phyloP scores from a whole-genome alignment of 2,888 invertebrate species.

The Argyresthia albistria region DNA sequence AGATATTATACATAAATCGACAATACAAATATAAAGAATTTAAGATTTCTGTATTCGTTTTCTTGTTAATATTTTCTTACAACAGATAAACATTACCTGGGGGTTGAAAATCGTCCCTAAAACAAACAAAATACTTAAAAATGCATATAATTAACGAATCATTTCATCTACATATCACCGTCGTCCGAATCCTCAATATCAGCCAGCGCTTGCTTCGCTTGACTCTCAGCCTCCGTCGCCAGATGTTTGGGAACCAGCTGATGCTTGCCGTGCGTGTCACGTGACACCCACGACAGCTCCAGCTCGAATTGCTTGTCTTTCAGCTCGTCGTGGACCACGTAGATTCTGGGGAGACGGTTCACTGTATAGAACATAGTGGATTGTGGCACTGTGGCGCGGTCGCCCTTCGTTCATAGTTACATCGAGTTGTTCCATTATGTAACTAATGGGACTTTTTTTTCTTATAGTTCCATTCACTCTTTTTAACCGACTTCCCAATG shows the following conservation, averaged over 20 bases:
- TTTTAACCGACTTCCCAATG: too few species aligned
- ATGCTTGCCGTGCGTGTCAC: slow-evolving; percentile 84
- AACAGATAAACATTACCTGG: too few species aligned
- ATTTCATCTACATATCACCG: slow-evolving; percentile 75
- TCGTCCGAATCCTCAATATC: slow-evolving; percentile 90
- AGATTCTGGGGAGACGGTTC: slow-evolving; percentile 73
- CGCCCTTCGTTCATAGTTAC: too few species aligned
- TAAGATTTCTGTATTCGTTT: slow-evolving; percentile 1
- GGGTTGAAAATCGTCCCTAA: too few species aligned
- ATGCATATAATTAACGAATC: slow-evolving; percentile 43
- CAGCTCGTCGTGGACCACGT: slow-evolving; percentile 92
- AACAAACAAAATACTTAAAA: slow-evolving; percentile 23
- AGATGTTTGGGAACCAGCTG: slow-evolving; percentile 83
- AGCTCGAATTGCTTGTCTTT: slow-evolving; percentile 97
- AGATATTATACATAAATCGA: slow-evolving; percentile 67
- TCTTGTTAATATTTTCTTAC: too few species aligned
- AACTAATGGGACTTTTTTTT: too few species aligned
- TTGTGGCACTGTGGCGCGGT: too few species aligned
- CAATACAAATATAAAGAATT: slow-evolving; percentile 52
- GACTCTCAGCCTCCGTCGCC: slow-evolving; percentile 87
- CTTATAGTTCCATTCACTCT: too few species aligned
- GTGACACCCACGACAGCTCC: slow-evolving; percentile 95
- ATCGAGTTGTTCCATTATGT: too few species aligned
- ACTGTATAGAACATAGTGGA: not conserved
- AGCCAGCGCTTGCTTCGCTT: slow-evolving; percentile 88